A percentile compares a stretch with the other conserved stretches of the same genome.
These are phyloP conservation scores for Aurelia sp. DNA, from an alignment of 30 jellyfish, hydroid and myxozoan genomes.

Conservation along the genomic window DNA sequence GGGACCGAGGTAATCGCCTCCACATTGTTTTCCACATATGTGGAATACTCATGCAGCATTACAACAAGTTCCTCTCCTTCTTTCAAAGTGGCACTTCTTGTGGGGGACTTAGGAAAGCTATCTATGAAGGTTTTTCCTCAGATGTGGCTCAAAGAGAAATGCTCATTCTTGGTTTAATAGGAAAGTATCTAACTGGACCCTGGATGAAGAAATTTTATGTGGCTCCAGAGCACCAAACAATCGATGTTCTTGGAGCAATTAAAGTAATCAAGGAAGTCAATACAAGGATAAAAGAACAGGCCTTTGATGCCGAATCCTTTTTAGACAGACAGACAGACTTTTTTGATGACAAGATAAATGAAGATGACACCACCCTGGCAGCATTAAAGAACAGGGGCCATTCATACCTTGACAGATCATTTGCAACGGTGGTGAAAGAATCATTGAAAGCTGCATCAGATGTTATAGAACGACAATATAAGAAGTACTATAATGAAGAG, in stretches of 20 bases:
- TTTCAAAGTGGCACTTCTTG: slow-evolving; percentile 17
- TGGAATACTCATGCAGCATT: slow-evolving; percentile 2
- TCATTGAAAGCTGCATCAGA: slow-evolving; percentile 11
- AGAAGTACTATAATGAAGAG: slow-evolving; percentile 9
- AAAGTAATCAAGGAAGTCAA: neutral
- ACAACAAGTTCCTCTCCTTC: neutral
- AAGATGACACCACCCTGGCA: slow-evolving; percentile 14
- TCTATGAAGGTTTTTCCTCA: neutral
- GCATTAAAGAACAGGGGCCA: slow-evolving; percentile 23
- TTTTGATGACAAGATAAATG: neutral
- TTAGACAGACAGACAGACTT: slow-evolving; percentile 18
- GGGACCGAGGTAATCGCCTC: too few relatives aligned
- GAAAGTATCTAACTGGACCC: slow-evolving; percentile 47
- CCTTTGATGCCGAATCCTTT: neutral
- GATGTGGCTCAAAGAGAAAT: slow-evolving; percentile 25
- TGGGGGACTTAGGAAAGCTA: slow-evolving; percentile 41
- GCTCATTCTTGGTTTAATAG: slow-evolving; percentile 39
- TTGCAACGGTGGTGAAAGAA: neutral
- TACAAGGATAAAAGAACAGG: slow-evolving; percentile 16
- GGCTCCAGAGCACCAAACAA: slow-evolving; percentile 16
- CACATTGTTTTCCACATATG: neutral
- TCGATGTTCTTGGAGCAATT: slow-evolving; percentile 12
- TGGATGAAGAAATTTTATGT: slow-evolving; percentile 46
- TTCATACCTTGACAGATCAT: neutral
- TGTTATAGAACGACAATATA: slow-evolving; percentile 6